These are phyloP conservation scores for Volucella zonaria DNA, from an alignment of 2,888 invertebrate genomes.

Conservation along the genomic window DNA sequence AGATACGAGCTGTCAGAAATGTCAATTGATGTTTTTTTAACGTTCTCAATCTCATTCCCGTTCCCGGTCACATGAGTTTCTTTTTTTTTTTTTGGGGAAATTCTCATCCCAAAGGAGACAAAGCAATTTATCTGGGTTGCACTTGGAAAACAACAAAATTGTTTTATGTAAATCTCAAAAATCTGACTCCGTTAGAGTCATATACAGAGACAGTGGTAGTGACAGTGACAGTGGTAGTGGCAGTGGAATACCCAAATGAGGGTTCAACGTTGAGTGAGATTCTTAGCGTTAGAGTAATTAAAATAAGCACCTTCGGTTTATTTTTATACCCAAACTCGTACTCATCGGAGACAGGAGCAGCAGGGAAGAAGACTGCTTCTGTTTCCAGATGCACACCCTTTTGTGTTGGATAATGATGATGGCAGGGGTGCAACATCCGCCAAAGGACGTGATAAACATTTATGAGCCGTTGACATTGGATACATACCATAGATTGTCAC, in stretches of 20 bases:
- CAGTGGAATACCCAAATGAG: conserved; percentile 33
- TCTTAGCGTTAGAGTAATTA: conserved; percentile 65
- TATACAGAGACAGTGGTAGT: conserved; percentile 14
- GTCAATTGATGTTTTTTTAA: conserved; percentile 70
- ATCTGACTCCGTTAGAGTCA: background rate
- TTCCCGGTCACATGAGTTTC: conserved; percentile 33
- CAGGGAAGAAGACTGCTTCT: conserved; percentile 32
- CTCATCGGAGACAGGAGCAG: background rate
- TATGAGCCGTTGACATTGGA: conserved; percentile 56
- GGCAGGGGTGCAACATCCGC: conserved; percentile 43
- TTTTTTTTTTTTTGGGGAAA: conserved; percentile 21
- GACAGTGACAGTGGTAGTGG: background rate
- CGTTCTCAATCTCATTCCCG: too few relatives aligned
- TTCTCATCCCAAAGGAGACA: conserved; percentile 18
- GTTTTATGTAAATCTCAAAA: background rate
- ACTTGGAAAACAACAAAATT: conserved; percentile 29
- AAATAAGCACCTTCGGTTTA: conserved; percentile 69
- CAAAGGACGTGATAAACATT: conserved; percentile 62
- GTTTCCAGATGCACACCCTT: conserved; percentile 59
- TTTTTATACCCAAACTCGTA: conserved; percentile 38
- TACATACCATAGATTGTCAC: conserved; percentile 36
- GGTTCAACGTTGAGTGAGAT: conserved; percentile 66
- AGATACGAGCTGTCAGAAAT: conserved; percentile 71
- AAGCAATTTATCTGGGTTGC: conserved; percentile 39
- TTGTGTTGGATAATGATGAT: conserved; percentile 10